Evolutionary conservation across 2,797 vertebrate species (phyloP).

Genomic region (Pantherophis alleghaniensis): DNA sequence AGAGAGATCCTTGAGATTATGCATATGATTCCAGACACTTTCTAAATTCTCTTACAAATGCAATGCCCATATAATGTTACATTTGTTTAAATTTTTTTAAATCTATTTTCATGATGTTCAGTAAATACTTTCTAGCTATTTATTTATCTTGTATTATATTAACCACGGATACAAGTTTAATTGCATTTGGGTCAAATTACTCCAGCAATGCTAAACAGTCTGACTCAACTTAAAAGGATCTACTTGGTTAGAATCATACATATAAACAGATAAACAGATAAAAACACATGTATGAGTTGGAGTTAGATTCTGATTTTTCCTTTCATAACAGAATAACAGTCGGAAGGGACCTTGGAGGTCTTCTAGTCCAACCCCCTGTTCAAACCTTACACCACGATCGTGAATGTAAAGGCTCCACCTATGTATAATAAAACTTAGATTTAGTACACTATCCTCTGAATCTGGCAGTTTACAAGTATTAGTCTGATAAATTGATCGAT

Average conservation of each 20-base stretch:
- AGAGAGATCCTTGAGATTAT: neutral
- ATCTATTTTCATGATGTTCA: conserved; percentile 17
- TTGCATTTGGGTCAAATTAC: neutral
- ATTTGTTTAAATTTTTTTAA: conserved; percentile 3
- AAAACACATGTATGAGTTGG: neutral
- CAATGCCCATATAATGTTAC: neutral
- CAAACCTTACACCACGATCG: too few species aligned
- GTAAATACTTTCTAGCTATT: neutral
- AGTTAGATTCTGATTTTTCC: neutral
- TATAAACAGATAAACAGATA: neutral
- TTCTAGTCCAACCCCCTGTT: too few species aligned
- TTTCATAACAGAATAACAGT: neutral
- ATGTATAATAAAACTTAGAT: neutral
- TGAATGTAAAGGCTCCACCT: neutral
- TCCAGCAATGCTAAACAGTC: neutral
- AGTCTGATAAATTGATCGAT: neutral
- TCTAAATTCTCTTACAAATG: neutral
- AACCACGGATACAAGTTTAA: neutral
- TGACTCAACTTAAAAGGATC: neutral
- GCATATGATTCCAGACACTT: neutral
- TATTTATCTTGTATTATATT: neutral
- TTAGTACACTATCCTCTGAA: neutral
- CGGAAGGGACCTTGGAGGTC: too few species aligned
- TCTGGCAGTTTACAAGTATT: neutral
- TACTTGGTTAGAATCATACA: neutral